Conservation (phyloP, 2,113 vertebrate genomes). For the Orcinus orca region DNA sequence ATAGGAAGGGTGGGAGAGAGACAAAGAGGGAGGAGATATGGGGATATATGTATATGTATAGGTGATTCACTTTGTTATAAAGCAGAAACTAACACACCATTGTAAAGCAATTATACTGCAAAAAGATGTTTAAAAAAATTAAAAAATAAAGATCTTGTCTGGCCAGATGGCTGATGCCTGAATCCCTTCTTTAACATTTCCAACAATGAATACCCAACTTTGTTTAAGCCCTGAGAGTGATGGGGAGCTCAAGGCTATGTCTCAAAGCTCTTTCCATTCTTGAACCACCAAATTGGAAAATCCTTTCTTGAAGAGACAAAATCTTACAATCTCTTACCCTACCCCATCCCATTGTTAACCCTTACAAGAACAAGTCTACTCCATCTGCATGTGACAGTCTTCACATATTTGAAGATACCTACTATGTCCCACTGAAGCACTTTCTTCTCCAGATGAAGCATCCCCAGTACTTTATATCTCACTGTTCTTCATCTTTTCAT, state of each 20-base stretch:
- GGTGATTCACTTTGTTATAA: no score
- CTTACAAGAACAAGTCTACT: neutral
- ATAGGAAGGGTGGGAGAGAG: no score
- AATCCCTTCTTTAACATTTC: neutral
- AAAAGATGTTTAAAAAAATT: no score
- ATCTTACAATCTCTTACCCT: neutral
- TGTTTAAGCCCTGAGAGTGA: neutral
- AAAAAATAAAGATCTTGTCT: neutral
- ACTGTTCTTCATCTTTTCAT: neutral
- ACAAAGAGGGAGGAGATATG: no score
- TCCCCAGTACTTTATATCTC: neutral
- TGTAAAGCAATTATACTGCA: no score
- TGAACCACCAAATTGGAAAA: neutral
- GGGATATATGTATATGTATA: no score
- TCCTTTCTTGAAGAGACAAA: neutral
- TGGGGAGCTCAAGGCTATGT: neutral
- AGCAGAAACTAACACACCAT: no score
- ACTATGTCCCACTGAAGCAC: neutral
- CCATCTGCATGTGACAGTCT: neutral
- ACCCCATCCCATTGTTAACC: neutral
- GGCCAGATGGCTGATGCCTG: neutral
- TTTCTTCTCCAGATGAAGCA: neutral
- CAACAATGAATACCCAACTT: neutral
- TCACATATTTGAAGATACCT: neutral
- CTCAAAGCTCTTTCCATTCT: neutral